Evolutionary conservation across 1,140 invertebrate genomes (phyloP), one percentile per base, ranked within the genome.

Genomic region (Scaptomyza pallida): DNA sequence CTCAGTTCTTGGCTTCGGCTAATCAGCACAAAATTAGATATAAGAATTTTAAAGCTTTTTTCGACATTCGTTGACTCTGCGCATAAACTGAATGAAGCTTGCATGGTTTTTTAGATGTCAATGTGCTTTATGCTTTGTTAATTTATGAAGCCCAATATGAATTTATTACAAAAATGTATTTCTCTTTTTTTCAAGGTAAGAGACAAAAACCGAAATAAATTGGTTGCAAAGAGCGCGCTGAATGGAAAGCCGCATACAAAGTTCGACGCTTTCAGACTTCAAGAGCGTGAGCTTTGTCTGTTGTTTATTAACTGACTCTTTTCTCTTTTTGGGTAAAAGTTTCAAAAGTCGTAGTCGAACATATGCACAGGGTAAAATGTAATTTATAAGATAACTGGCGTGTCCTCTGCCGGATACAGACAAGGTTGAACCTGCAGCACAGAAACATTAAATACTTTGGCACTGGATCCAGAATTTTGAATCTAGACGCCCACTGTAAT

Each of bases 341-440:
- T 74, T 47, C 12, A 50, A 48, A 52, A 40, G 44, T 19, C 48
- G 17, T 57, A 33, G 69, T 69, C 51, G 65, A 79, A n/a, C n/a
- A n/a, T n/a, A n/a, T n/a, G 81, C 67, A 59, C 62, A 72, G 82
- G 82, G n/a, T n/a, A n/a, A n/a, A 78, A 88, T 81, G 88, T 81
- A 86, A 88, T 86, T 86, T 82, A 86, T 86, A 81, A 75, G 82
- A 88, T 70, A 77, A 86, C 82, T 78, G 78, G 67, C 78, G 82
- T 86, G 77, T 88, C 82, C 82, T 86, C 82, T 78, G 72, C 61
- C 72, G 74, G 81, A 68, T 75, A 78, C 64, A 88, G 77, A 82
- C 82, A 86, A 86, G 82, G 82, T 86, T 86, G 88, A 86, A 82
- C 78, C 67, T 16, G 51, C 45, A 17, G 62, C 51, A 50, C 51